Base-by-base conservation (phyloP, 2,113 vertebrate genomes). In the Burhinus oedicnemus region DNA sequence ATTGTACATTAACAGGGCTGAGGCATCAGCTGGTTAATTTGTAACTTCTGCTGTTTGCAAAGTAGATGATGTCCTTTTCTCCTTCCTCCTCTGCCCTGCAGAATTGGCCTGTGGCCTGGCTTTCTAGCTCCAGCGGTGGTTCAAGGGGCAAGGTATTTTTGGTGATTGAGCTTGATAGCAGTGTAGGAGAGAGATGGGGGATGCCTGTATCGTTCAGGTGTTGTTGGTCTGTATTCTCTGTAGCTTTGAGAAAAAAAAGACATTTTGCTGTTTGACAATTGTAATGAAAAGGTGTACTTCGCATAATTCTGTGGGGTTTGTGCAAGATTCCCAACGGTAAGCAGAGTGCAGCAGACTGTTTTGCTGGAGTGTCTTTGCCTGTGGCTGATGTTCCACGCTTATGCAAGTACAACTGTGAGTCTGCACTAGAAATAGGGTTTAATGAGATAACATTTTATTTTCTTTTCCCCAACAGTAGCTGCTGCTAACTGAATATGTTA, bases 1-100 rank as follows among this genome's bases (percentile, higher is more conserved):
- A 97, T 97, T 98, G 95, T 97, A 98, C 95, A 97, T 98, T 98
- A 98, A 98, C 98, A 93, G 97, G 52, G 83, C 84, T 91, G 93
- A 96, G 90, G 95, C 96, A 97, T 97, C 94, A 90, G 83, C 40
- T 80, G 96, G 98, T 98, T 98, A 98, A 98, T 98, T 71, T 97
- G 26, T 98, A 98, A 98, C 97, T 96, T 94, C 15, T 88, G 74
- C 90, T 97, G 96, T 98, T 98, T 97, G 95, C 95, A 79, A 76
- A 97, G 97, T 87, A 87, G 51, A 12, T 86, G 51, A 65, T 94
- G 94, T 94, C 95, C 94, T 95, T 94, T 90, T 79, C 89, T 95
- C 80, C 83, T 93, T 90, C 89, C 69, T 89, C 83, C 82, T 89
- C 88, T 90, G 76, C 75, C 34, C 87, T 52, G 29, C 62, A 55